Base-by-base conservation (phyloP, 92 coral and sea anemone species). In the Umimayanthus kanabou region DNA sequence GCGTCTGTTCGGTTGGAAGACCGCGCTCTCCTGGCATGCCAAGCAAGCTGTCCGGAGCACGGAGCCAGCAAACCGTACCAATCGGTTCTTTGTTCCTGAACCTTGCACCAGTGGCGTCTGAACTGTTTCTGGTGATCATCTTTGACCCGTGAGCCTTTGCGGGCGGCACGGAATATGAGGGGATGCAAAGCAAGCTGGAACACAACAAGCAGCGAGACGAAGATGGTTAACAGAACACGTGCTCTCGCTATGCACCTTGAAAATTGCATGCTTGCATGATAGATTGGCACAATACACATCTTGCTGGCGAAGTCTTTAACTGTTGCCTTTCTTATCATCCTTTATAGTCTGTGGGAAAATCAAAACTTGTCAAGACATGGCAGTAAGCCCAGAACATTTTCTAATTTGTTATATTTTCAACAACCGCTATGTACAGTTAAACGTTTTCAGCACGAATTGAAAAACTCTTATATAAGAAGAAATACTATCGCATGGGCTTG, bases 41-140 rank as follows among this genome's bases (percentile, higher is more conserved):
- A 81, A 30, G 18, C 76, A 69, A 83, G 78, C 29, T 69, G 29
- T 42, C 87, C 77, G 26, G 28, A 43, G 65, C 87, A 83, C 9
- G 87, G 87, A 2, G 49, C 67, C 39, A 83, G 5, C 77, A 83
- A 4, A 64, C 49, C 40, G 64, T n/a, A 83, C 87, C 87, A 83
- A 16, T 83, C 87, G 10, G 87, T 83, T 70, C 87, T 70, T 28
- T 72, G 64, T 11, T 69, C 18, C 67, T 83, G 87, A 33, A 83
- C n/a, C 66, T 73, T 43, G 29, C 87, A 83, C 87, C 87, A 83
- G 65, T 83, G 39, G 5, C 23, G 57, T 49, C 26, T 28, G 65
- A 83, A 83, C 39, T 47, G 65, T 26, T 6, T 53, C 18, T 64
- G 72, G 71, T 23, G 5, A 65, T 15, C 77, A 5, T 70, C 39